Percentiles rank a stretch among this genome's conserved stretches.
Evolutionary conservation across 2,888 invertebrate genomes (phyloP).

Genomic region (Nephrotoma flavescens): DNA sequence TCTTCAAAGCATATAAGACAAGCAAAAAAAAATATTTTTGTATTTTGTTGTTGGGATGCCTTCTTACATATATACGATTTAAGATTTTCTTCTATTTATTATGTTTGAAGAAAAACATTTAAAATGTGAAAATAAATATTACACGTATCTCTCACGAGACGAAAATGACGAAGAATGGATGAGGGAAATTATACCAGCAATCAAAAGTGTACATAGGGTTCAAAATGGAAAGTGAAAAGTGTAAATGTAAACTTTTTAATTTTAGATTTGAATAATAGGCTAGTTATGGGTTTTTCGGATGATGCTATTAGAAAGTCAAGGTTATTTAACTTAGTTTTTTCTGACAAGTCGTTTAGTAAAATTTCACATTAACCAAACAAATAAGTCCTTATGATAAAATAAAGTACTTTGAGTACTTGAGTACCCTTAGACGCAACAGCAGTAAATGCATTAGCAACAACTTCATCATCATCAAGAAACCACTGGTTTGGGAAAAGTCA

Average conservation of each 20-base stretch:
- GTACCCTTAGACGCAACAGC: too few species aligned
- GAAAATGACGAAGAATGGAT: neutral
- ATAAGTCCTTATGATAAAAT: too few species aligned
- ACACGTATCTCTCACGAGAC: neutral
- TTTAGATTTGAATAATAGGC: neutral
- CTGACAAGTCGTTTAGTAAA: too few species aligned
- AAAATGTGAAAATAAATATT: neutral
- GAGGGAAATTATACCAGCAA: neutral
- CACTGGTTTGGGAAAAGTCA: too few species aligned
- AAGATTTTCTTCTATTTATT: neutral
- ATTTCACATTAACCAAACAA: too few species aligned
- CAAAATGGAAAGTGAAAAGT: neutral
- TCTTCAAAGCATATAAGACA: neutral
- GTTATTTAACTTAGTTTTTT: too few species aligned
- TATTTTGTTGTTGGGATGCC: neutral
- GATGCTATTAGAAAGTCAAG: too few species aligned
- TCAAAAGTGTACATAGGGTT: neutral
- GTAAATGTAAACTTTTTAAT: neutral
- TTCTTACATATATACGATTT: neutral
- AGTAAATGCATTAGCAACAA: too few species aligned
- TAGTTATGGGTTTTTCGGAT: too few species aligned
- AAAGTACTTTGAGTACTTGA: too few species aligned
- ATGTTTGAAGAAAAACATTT: neutral
- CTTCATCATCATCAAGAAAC: too few species aligned
- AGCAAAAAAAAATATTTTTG: neutral